Evolutionary conservation across 2,113 vertebrate genomes (phyloP).

Genomic region (Apodemus speciosus): DNA sequence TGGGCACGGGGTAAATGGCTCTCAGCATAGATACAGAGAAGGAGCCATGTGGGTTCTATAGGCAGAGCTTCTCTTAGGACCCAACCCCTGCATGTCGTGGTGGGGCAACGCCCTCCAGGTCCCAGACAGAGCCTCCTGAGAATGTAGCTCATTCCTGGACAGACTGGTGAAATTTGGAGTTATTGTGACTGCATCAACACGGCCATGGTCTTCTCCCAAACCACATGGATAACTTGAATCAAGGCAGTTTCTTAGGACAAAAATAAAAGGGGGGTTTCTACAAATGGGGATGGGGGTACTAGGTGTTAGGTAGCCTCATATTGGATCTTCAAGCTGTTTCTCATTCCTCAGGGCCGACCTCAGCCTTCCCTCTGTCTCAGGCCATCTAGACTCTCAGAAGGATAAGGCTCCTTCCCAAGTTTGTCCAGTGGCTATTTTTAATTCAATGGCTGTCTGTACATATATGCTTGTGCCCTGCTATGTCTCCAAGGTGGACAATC

Average conservation of each 20-base stretch:
- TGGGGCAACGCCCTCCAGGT: background rate
- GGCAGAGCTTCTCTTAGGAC: background rate
- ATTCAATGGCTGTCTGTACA: background rate
- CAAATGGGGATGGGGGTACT: fast-evolving
- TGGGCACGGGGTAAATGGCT: background rate
- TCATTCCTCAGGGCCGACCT: background rate
- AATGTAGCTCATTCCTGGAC: background rate
- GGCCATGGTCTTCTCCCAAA: background rate
- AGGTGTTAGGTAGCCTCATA: no score
- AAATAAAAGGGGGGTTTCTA: background rate
- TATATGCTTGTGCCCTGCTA: background rate
- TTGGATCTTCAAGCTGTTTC: background rate
- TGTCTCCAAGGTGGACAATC: fast-evolving
- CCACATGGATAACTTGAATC: background rate
- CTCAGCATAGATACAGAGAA: background rate
- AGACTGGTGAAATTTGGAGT: background rate
- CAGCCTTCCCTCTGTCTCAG: background rate
- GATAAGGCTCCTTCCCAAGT: background rate
- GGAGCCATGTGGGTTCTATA: background rate
- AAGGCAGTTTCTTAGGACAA: background rate
- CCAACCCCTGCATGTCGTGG: background rate
- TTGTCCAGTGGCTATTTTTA: background rate
- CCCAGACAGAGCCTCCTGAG: background rate
- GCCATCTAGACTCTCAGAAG: background rate
- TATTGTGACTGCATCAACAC: background rate